A percentile compares a stretch with the other conserved stretches of the same genome.
Conservation (phyloP, 2,113 vertebrate species). For the Plestiodon gilberti region DNA sequence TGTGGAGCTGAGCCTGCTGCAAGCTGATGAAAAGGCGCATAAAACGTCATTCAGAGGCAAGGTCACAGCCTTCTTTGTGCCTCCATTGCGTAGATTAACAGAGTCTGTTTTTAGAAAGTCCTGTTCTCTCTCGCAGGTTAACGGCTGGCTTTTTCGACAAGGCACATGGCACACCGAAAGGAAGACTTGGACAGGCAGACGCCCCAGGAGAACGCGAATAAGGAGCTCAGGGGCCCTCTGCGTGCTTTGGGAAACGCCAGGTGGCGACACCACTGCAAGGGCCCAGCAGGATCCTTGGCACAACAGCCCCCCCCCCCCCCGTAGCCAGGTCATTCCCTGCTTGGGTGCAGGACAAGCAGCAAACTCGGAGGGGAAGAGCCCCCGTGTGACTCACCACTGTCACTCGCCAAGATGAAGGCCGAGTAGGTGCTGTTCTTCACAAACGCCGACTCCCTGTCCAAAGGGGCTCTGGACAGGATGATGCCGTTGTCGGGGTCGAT, state of each 20-base stretch:
- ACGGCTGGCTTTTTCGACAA: not conserved
- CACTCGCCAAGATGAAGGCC: constrained; percentile 81
- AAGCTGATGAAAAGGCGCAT: too few relatives aligned
- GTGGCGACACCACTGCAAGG: too few relatives aligned
- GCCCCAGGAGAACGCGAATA: not conserved
- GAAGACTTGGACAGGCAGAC: not conserved
- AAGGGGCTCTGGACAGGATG: constrained; percentile 61
- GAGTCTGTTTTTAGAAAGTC: too few relatives aligned
- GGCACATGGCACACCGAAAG: not conserved
- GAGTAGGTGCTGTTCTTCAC: constrained; percentile 80
- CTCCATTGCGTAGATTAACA: not conserved
- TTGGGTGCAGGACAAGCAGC: too few relatives aligned
- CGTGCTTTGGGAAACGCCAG: not conserved
- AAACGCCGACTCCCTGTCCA: constrained; percentile 82
- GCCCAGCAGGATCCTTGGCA: not conserved
- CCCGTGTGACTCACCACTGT: constrained; percentile 74
- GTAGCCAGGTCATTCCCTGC: too few relatives aligned
- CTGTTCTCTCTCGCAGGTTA: too few relatives aligned
- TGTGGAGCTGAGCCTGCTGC: not conserved
- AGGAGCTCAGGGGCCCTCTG: not conserved
- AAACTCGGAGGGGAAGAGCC: rapidly evolving
- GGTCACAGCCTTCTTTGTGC: not conserved
- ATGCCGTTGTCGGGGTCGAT: constrained; percentile 75
- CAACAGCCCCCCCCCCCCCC: not conserved
- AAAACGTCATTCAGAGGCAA: too few relatives aligned